Evolutionary conservation across 2,113 vertebrate species (phyloP).

Genomic region (Sitta europaea): DNA sequence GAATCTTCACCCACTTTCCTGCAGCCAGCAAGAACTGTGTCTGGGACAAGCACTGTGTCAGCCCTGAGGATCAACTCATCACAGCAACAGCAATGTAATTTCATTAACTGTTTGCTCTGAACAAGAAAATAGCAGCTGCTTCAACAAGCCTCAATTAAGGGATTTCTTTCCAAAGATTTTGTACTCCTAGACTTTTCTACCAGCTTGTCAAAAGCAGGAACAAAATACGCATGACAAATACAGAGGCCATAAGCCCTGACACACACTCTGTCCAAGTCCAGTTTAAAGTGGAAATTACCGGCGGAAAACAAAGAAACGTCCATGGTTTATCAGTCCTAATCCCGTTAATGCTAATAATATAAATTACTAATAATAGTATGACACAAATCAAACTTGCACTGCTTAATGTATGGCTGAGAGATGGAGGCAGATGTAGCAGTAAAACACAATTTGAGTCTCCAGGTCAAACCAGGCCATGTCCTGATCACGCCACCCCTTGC

Average conservation of each 20-base stretch:
- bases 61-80: not conserved
- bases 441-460: not conserved
- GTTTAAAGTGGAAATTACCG: not conserved
- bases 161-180: conserved; percentile 12
- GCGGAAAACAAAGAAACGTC: not conserved
- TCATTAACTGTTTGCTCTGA: conserved; percentile 34
- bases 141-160: conserved; percentile 19
- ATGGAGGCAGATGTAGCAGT: not conserved
- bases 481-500: not conserved
- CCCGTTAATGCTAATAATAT: not conserved
- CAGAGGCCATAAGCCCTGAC: not conserved
- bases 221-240: not conserved
- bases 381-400: not conserved
- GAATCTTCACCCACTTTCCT: not conserved
- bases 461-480: conserved; percentile 39
- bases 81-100: not conserved
- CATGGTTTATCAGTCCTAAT: not conserved
- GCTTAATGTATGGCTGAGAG: not conserved
- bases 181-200: not conserved
- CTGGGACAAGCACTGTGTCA: not conserved
- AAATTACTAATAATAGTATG: not conserved
- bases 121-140: conserved; percentile 16
- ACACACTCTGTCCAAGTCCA: not conserved
- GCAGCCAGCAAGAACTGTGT: not conserved
- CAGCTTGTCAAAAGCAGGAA: not conserved